Conservation (phyloP, 2,797 vertebrate species). For the Spinibarbus caldwelli region DNA sequence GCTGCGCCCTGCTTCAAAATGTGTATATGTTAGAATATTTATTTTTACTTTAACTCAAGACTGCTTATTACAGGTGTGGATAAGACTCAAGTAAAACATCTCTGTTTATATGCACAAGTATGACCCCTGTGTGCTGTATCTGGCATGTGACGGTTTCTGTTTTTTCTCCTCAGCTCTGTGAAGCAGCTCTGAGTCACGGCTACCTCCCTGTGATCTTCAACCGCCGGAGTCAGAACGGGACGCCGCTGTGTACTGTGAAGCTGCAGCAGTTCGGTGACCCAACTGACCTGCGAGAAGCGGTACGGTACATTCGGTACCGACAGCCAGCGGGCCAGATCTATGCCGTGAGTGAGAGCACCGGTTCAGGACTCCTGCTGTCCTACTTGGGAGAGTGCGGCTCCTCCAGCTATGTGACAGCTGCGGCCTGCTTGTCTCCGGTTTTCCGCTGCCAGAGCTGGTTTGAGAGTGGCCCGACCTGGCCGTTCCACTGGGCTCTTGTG, state of each 20-base stretch:
- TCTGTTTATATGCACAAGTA: conserved; percentile 40
- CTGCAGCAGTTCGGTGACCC: conserved; percentile 87
- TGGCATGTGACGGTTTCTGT: conserved; percentile 5
- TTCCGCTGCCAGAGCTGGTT: conserved; percentile 87
- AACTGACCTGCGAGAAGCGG: conserved; percentile 80
- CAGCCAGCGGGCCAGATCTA: conserved; percentile 81
- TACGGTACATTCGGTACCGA: conserved; percentile 82
- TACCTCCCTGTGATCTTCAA: conserved; percentile 86
- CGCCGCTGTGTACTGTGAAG: conserved; percentile 80
- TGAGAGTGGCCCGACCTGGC: conserved; percentile 78
- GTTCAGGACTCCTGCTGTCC: conserved; percentile 84
- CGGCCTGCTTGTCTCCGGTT: conserved; percentile 83
- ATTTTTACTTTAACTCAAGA: conserved; percentile 17
- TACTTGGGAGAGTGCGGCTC: conserved; percentile 88
- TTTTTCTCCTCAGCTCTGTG: conserved; percentile 76
- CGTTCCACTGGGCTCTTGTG: conserved; percentile 75
- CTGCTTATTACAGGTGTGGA: conserved; percentile 30
- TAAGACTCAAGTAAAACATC: conserved; percentile 24
- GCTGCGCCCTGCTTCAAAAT: conserved; percentile 8
- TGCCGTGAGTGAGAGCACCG: conserved; percentile 83
- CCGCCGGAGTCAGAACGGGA: conserved; percentile 83
- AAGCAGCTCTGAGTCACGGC: conserved; percentile 78
- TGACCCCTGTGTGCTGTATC: conserved; percentile 11
- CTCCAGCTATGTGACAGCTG: conserved; percentile 84
- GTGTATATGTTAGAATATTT: background rate